Evolutionary conservation across 1,140 invertebrate genomes (phyloP).

Genomic region (Heterodera schachtii): DNA sequence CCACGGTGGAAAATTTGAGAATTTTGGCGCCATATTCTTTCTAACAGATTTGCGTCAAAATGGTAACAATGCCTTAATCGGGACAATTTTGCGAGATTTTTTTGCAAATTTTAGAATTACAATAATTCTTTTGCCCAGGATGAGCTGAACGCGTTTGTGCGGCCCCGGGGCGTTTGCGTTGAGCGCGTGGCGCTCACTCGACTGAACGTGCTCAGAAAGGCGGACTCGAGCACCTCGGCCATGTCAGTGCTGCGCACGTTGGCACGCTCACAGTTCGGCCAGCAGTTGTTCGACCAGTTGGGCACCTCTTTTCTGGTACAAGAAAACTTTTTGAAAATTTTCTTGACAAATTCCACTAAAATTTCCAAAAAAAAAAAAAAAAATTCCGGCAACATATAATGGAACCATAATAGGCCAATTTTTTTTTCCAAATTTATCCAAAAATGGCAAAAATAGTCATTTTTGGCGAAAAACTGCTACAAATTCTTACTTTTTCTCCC

Average conservation of each 20-base stretch:
- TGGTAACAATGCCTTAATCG: no score
- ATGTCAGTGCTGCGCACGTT: conserved; percentile 48
- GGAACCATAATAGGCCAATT: no score
- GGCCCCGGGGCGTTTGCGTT: conserved; percentile 38
- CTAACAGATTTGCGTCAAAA: no score
- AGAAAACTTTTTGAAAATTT: no score
- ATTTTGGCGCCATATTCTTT: no score
- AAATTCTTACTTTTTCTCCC: no score
- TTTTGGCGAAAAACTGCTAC: no score
- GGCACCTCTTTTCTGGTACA: background rate
- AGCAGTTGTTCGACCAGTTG: conserved; percentile 40
- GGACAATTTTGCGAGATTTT: background rate
- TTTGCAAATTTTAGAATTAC: conserved; percentile 18
- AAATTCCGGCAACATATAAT: no score
- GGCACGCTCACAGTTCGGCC: conserved; percentile 43
- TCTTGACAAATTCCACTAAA: no score
- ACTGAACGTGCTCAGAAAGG: conserved; percentile 46
- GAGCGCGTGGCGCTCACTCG: conserved; percentile 34
- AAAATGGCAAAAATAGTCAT: background rate
- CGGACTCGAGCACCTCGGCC: conserved; percentile 40
- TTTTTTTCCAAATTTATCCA: background rate
- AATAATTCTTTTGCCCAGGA: conserved; percentile 22
- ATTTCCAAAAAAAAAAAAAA: no score
- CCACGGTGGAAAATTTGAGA: no score
- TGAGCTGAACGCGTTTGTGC: conserved; percentile 46